Conservation (phyloP, 2,797 vertebrate species). For the Tenualosa ilisha region DNA sequence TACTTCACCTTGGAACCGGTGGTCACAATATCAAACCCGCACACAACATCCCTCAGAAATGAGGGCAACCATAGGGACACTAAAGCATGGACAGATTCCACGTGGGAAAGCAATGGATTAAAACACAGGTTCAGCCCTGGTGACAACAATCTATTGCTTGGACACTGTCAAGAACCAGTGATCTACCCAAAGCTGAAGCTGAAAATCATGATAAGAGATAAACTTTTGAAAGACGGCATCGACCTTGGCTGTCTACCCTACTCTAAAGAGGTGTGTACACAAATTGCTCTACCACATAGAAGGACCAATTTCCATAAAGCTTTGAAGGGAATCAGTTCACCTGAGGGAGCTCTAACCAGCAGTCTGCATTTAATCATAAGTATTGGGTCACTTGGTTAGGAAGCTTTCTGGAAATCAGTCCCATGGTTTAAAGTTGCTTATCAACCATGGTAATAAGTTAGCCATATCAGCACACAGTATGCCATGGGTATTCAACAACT, state of each 20-base stretch:
- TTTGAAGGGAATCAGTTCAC: background rate
- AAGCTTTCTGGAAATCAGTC: background rate
- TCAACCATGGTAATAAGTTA: background rate
- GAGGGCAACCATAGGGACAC: constrained; percentile 72
- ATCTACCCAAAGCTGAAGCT: constrained; percentile 90
- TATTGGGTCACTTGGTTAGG: background rate
- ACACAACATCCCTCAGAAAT: background rate
- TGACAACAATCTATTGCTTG: background rate
- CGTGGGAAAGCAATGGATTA: constrained; percentile 62
- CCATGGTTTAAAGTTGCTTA: background rate
- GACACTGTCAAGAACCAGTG: constrained; percentile 72
- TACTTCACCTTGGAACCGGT: constrained; percentile 94
- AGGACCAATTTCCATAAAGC: background rate
- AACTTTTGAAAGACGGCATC: constrained; percentile 90
- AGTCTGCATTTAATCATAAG: background rate
- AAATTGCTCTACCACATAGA: background rate
- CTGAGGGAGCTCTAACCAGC: background rate
- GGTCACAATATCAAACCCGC: constrained; percentile 62
- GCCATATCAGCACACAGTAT: background rate
- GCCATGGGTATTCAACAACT: background rate
- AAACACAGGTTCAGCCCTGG: background rate
- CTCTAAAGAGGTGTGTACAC: constrained; percentile 86
- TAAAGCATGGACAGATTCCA: constrained; percentile 78
- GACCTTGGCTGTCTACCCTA: constrained; percentile 89
- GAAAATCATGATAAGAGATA: constrained; percentile 98